Evolutionary conservation across 1,140 invertebrate species (phyloP).

Genomic region (Leptinotarsa defecta): DNA sequence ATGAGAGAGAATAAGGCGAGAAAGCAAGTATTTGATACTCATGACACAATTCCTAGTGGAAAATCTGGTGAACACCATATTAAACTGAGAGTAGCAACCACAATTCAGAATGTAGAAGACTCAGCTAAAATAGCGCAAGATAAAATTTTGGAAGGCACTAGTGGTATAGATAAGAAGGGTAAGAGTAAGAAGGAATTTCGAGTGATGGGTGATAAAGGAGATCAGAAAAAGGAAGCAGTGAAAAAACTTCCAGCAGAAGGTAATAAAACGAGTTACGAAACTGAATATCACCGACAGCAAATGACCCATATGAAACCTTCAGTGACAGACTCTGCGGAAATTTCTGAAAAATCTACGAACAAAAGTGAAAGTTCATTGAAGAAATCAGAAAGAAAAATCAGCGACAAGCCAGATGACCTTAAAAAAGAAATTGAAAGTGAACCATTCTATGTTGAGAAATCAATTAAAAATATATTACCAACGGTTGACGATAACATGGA

Average conservation of each 20-base stretch:
- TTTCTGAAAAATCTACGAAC: slow-evolving; percentile 36
- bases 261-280: too few relatives aligned
- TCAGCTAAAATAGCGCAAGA: slow-evolving; percentile 1
- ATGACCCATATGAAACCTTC: neutral
- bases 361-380: slow-evolving; percentile 45
- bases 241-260: too few relatives aligned
- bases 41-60: too few relatives aligned
- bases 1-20: slow-evolving; percentile 8
- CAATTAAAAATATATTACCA: neutral
- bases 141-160: neutral
- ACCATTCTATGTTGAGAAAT: neutral
- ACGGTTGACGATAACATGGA: neutral
- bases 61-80: too few relatives aligned
- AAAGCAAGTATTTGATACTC: neutral
- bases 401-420: slow-evolving; percentile 35
- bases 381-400: slow-evolving; percentile 29
- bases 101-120: slow-evolving; percentile 21
- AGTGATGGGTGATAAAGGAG: too few relatives aligned
- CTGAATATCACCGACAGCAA: too few relatives aligned
- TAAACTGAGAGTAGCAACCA: neutral
- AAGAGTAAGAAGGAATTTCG: neutral
- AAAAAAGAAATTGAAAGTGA: slow-evolving; percentile 40
- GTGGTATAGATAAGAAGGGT: slow-evolving; percentile 11
- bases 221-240: too few relatives aligned
- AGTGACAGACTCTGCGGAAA: slow-evolving; percentile 38